Evolutionary conservation across 2,113 vertebrate species (phyloP).

Genomic region (Aegithalos caudatus): DNA sequence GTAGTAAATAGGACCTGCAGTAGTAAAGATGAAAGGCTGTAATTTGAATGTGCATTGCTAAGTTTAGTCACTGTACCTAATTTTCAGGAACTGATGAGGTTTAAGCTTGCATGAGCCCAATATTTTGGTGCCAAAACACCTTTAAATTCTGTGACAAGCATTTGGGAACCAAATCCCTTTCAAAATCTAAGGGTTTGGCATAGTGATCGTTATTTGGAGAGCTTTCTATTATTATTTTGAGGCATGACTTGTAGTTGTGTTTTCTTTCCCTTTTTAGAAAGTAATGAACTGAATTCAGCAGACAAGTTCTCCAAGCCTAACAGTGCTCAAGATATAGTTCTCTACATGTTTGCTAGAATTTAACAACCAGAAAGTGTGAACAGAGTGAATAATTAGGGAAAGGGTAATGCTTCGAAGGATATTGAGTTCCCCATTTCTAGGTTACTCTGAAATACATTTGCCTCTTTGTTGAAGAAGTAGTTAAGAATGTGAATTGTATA

Average conservation of each 20-base stretch:
- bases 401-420: not conserved
- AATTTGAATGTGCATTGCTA: not conserved
- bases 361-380: not conserved
- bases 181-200: not conserved
- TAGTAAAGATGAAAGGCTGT: not conserved
- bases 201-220: not conserved
- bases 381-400: not conserved
- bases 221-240: not conserved
- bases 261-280: not conserved
- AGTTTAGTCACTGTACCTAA: not conserved
- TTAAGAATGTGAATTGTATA: not conserved
- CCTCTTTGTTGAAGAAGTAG: not conserved
- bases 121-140: not conserved
- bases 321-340: not conserved
- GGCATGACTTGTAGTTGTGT: not conserved
- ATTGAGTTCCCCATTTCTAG: not conserved
- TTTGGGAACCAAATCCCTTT: not conserved
- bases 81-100: not conserved
- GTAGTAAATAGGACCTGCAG: not conserved
- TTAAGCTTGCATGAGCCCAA: not conserved
- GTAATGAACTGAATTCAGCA: not conserved
- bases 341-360: not conserved
- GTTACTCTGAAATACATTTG: not conserved
- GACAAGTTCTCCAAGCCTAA: not conserved
- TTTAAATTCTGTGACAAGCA: not conserved